These are phyloP conservation scores for Zoanthus gigantus DNA, from an alignment of 92 coral and sea anemone genomes.

Conservation along the genomic window DNA sequence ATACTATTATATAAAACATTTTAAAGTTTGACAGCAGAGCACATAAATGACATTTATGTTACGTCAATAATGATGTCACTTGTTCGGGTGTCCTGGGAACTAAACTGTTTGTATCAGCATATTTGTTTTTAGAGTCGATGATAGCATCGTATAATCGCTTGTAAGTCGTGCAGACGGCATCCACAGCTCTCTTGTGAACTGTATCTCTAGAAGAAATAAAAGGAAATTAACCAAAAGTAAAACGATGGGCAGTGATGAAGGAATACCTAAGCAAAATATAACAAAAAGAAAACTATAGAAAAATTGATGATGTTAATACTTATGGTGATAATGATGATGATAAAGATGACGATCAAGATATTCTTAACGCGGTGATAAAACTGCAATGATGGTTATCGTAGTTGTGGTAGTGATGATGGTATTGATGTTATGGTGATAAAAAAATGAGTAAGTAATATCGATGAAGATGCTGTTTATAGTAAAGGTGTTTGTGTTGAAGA, in stretches of 20 bases:
- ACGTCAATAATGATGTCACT: slow-evolving; percentile 92
- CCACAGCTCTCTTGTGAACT: slow-evolving; percentile 95
- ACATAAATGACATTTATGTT: neutral
- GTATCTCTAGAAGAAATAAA: slow-evolving; percentile 77
- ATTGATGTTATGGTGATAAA: too few relatives aligned
- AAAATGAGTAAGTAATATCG: too few relatives aligned
- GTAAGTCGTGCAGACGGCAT: slow-evolving; percentile 93
- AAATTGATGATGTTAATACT: neutral
- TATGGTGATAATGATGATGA: neutral
- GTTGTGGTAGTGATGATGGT: too few relatives aligned
- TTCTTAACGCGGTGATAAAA: too few relatives aligned
- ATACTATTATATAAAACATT: too few relatives aligned
- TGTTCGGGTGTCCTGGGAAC: slow-evolving; percentile 95
- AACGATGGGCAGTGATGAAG: neutral
- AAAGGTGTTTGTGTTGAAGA: too few relatives aligned
- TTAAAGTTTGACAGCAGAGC: neutral
- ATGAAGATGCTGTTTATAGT: too few relatives aligned
- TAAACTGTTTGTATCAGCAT: slow-evolving; percentile 79
- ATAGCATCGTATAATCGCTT: slow-evolving; percentile 80
- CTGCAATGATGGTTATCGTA: neutral
- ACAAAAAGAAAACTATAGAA: too few relatives aligned
- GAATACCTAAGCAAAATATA: too few relatives aligned
- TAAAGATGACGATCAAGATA: neutral
- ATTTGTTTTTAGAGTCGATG: slow-evolving; percentile 80
- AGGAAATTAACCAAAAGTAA: neutral